Percentiles rank a stretch among this genome's conserved stretches.
Conservation (phyloP, 2,797 vertebrate genomes). For the Oreochromis grahami region DNA sequence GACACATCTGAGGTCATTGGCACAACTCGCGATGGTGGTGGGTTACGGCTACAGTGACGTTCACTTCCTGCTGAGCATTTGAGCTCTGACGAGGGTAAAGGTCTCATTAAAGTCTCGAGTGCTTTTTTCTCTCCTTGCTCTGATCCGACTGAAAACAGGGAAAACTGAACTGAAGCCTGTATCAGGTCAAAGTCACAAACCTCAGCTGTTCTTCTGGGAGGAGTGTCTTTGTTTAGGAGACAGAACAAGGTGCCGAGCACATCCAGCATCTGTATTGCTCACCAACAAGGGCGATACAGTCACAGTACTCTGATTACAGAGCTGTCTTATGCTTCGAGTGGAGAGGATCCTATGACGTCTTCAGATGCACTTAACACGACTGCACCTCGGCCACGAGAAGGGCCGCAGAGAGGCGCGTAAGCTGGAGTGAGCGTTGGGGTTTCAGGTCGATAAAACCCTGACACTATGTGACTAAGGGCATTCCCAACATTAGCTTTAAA, state of each 20-base stretch:
- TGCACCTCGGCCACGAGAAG: not conserved
- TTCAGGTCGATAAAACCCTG: not conserved
- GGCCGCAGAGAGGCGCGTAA: not conserved
- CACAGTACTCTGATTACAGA: not conserved
- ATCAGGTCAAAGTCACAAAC: not conserved
- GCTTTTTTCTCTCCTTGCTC: not conserved
- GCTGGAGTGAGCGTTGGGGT: not conserved
- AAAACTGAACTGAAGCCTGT: not conserved
- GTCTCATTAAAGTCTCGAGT: not conserved
- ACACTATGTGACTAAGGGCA: not conserved
- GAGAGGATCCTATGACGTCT: not conserved
- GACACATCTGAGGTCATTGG: not conserved
- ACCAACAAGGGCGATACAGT: not conserved
- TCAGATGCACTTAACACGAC: not conserved
- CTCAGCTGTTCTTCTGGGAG: not conserved
- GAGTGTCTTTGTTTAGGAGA: not conserved
- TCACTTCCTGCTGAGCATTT: not conserved
- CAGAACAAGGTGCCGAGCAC: not conserved
- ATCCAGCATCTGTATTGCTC: not conserved
- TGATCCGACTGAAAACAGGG: not conserved
- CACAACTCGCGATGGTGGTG: not conserved
- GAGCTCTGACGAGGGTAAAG: not conserved
- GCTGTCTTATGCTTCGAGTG: not conserved
- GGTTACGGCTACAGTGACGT: not conserved
- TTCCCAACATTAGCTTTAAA: not conserved